Evolutionary conservation across 2,888 invertebrate species (phyloP).

Genomic region (Eupeodes luniger): DNA sequence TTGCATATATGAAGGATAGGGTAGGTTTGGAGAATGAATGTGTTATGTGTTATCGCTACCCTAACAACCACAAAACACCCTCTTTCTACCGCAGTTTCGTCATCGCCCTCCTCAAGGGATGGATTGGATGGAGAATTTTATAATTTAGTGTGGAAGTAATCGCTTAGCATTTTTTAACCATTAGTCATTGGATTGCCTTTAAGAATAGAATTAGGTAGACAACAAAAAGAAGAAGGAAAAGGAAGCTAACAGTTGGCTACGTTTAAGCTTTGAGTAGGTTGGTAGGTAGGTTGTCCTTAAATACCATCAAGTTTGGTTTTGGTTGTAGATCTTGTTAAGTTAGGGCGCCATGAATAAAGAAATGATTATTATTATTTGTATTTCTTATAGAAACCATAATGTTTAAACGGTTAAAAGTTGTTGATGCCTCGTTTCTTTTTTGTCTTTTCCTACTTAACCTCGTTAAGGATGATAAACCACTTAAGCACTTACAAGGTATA

Average conservation of each 20-base stretch:
- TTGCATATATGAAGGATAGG: conserved; percentile 25
- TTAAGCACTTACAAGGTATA: conserved; percentile 24
- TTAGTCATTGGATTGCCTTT: conserved; percentile 65
- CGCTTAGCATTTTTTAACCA: conserved; percentile 72
- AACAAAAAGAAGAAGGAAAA: background rate
- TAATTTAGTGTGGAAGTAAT: conserved; percentile 69
- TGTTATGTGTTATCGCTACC: conserved; percentile 59
- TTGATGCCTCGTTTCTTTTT: conserved; percentile 4
- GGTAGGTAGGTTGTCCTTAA: conserved; percentile 2
- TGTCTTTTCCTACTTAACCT: conserved; percentile 36
- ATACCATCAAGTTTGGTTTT: background rate
- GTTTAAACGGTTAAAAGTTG: conserved; percentile 20
- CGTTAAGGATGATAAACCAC: conserved; percentile 29
- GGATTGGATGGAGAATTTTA: conserved; percentile 50
- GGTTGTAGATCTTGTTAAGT: conserved; percentile 8
- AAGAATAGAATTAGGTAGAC: conserved; percentile 10
- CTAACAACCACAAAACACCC: conserved; percentile 24
- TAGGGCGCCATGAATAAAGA: conserved; percentile 41
- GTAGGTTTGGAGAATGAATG: conserved; percentile 44
- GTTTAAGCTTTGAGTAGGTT: conserved; percentile 20
- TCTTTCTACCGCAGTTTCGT: background rate
- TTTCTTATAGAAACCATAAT: conserved; percentile 21
- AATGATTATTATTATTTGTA: conserved; percentile 26
- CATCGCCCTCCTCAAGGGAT: background rate
- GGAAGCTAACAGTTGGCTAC: conserved; percentile 30